Conservation (phyloP, 1,140 invertebrate genomes). For the Diuraphis noxia region DNA sequence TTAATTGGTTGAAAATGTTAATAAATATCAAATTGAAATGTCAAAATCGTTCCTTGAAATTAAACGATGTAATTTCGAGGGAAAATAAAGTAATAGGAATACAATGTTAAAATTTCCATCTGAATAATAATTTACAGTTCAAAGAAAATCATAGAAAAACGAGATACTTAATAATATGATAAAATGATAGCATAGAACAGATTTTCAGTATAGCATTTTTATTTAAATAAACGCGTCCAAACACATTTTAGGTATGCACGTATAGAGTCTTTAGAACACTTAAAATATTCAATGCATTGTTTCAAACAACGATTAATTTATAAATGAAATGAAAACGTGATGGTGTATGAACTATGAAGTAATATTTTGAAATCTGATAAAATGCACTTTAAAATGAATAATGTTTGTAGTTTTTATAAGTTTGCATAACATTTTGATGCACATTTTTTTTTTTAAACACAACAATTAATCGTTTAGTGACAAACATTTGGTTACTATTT, state of each 20-base stretch:
- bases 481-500: background rate
- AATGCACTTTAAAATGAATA: background rate
- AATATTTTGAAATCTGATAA: background rate
- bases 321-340: slow-evolving; percentile 7
- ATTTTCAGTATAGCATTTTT: background rate
- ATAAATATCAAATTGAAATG: background rate
- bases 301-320: background rate
- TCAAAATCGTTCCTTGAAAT: background rate
- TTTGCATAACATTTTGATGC: background rate
- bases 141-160: background rate
- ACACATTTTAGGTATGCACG: background rate
- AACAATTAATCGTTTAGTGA: background rate
- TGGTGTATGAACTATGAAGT: background rate
- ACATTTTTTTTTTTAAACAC: background rate
- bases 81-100: background rate
- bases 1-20: background rate
- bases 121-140: background rate
- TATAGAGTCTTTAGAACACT: background rate
- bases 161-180: background rate
- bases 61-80: background rate
- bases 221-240: background rate
- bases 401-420: background rate
- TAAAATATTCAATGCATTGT: background rate
- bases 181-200: background rate
- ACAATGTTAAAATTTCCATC: background rate